Percentiles rank a stretch among this genome's conserved stretches.
Conservation (phyloP, 2,888 invertebrate genomes). For the Diloba caeruleocephala region DNA sequence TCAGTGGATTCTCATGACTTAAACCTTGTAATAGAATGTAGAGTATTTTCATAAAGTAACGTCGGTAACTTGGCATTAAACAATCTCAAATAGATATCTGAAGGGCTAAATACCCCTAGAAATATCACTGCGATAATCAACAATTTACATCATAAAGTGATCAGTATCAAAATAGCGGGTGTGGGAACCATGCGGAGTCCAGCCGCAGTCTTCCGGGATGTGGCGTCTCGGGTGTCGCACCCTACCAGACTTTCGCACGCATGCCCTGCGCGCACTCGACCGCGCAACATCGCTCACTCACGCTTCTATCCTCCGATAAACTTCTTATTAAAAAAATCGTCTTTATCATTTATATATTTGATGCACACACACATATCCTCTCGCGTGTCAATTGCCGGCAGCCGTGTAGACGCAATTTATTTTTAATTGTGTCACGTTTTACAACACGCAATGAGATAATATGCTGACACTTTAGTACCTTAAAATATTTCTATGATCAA, state of each 20-base stretch:
- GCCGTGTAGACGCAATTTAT: no score
- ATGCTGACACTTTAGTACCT: no score
- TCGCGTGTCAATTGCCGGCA: no score
- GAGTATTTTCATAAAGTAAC: no score
- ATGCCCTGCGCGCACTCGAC: conserved; percentile 72
- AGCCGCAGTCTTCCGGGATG: conserved; percentile 88
- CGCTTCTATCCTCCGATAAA: conserved; percentile 64
- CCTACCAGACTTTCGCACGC: conserved; percentile 79
- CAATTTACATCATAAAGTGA: conserved; percentile 10
- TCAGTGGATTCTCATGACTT: no score
- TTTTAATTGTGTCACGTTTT: no score
- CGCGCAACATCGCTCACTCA: conserved; percentile 70
- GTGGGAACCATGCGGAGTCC: conserved; percentile 70
- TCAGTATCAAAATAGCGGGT: conserved; percentile 46
- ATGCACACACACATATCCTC: neutral
- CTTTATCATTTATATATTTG: conserved; percentile 11
- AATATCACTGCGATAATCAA: neutral
- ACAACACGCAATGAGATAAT: no score
- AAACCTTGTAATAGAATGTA: no score
- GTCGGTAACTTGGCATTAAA: no score
- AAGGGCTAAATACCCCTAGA: neutral
- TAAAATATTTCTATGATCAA: no score
- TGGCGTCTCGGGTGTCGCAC: conserved; percentile 80
- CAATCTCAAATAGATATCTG: no score
- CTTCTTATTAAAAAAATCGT: conserved; percentile 41